phyloP scores from a whole-genome alignment of 2,888 invertebrate genomes.

The Cryptus armator region DNA sequence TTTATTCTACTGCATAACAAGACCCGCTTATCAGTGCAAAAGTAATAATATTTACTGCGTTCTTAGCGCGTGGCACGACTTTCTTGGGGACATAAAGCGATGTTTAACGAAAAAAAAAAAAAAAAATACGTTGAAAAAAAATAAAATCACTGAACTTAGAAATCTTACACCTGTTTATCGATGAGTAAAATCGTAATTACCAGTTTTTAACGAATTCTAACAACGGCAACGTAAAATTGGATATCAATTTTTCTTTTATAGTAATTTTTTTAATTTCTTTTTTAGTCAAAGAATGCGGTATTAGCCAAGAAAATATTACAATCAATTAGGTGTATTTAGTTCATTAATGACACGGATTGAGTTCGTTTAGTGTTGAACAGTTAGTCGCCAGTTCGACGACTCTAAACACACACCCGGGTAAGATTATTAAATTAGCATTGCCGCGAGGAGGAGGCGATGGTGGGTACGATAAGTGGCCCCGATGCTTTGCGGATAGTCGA shows the following conservation, averaged over 20 bases:
- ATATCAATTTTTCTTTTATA: background rate
- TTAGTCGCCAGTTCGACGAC: conserved; percentile 65
- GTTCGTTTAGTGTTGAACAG: conserved; percentile 44
- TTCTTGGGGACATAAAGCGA: no score
- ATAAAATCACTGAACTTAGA: background rate
- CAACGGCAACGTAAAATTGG: background rate
- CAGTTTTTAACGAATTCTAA: no score
- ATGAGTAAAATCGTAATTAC: no score
- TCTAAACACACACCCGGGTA: conserved; percentile 52
- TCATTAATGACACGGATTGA: conserved; percentile 19
- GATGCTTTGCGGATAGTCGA: conserved; percentile 70
- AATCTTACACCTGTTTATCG: no score
- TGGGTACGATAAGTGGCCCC: conserved; percentile 72
- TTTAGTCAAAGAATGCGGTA: background rate
- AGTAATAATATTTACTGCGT: no score
- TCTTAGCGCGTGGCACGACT: no score
- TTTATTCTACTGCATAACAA: background rate
- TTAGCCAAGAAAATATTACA: background rate
- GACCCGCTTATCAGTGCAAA: no score
- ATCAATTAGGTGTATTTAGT: background rate
- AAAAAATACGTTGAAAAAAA: background rate
- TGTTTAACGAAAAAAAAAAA: no score
- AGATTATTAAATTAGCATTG: conserved; percentile 81
- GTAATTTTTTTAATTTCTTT: background rate
- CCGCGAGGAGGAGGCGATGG: conserved; percentile 77